phyloP scores from a whole-genome alignment of 2,113 vertebrate genomes.

The Saccopteryx bilineata region DNA sequence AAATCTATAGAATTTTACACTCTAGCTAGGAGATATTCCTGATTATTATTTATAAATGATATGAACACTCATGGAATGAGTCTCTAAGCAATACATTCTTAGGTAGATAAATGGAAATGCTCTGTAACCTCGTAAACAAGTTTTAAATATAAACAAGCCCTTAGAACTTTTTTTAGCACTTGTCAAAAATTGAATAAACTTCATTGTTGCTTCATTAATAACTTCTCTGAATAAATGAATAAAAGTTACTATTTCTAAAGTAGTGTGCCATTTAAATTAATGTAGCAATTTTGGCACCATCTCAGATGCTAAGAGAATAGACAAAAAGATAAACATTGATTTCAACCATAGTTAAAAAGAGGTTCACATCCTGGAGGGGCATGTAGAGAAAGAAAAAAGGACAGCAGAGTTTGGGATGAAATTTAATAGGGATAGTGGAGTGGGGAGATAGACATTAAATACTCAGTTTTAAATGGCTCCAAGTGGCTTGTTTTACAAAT shows the following conservation, averaged over 20 bases:
- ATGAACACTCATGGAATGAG: background rate
- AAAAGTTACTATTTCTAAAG: conserved; percentile 63
- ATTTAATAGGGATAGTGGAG: background rate
- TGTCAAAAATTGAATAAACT: conserved; percentile 63
- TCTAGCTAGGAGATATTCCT: background rate
- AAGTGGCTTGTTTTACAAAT: conserved; percentile 45
- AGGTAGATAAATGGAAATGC: background rate
- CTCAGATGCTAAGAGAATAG: conserved; percentile 58
- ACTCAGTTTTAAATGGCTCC: background rate
- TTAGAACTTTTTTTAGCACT: conserved; percentile 8
- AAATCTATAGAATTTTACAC: background rate
- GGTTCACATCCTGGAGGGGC: background rate
- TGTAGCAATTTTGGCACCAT: conserved; percentile 17
- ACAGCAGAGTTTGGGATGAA: background rate
- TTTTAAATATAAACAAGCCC: conserved; percentile 27
- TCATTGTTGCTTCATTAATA: conserved; percentile 61
- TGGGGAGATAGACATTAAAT: background rate
- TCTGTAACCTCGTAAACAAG: background rate
- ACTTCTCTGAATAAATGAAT: conserved; percentile 53
- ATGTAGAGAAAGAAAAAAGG: background rate
- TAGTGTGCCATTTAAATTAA: conserved; percentile 54
- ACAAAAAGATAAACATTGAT: conserved; percentile 52
- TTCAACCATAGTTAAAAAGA: conserved; percentile 54
- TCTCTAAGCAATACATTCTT: conserved; percentile 17
- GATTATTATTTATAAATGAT: background rate